Evolutionary conservation across 2,888 invertebrate genomes (phyloP), one percentile per base, ranked within the genome.

Genomic region (Mycalesis mineus): DNA sequence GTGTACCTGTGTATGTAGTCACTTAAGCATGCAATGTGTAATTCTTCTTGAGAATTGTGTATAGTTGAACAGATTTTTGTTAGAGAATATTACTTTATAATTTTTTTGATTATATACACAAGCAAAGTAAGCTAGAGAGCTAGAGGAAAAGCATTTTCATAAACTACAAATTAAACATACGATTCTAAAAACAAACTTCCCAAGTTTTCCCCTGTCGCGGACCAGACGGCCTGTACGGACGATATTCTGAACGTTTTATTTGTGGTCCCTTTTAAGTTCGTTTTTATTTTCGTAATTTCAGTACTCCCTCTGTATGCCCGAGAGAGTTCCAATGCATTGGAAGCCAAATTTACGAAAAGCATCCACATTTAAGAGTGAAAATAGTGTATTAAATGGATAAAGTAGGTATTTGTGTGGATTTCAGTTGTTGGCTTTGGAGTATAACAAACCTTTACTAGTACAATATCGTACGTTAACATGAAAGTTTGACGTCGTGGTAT

Each of bases 311-410:
- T 88, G 88, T 89, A 90, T 90, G 90, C 90, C 90, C 77, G 87
- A 88, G 78, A 88, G 90, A 87, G 85, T 90, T 74, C 85, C 88
- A 74, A 89, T 90, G 86, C 84, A 88, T 84, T 90, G 90, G 89
- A 88, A 88, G 80, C 89, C 90, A 79, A 89, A 89, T 84, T 88
- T 90, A 82, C 83, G 81, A 81, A 90, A 89, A 87, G 86, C 89
- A 83, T 88, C 89, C 80, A 88, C 88, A 75, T 88, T 88, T 88
- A 90, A 88, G 81, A 90, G 90, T 83, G 89, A 89, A 88, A 90
- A 89, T 90, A 89, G 90, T 85, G 88, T 90, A 77, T 84, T 88
- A 82, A 88, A 89, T 87, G 89, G 89, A 88, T 90, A 83, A 89
- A 71, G 86, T 87, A 86, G 85, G 88, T 88, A 84, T 75, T 62